Evolutionary conservation across 2,113 vertebrate species (phyloP), one percentile per base, ranked within the genome.

Genomic region (Clarias batrachus): DNA sequence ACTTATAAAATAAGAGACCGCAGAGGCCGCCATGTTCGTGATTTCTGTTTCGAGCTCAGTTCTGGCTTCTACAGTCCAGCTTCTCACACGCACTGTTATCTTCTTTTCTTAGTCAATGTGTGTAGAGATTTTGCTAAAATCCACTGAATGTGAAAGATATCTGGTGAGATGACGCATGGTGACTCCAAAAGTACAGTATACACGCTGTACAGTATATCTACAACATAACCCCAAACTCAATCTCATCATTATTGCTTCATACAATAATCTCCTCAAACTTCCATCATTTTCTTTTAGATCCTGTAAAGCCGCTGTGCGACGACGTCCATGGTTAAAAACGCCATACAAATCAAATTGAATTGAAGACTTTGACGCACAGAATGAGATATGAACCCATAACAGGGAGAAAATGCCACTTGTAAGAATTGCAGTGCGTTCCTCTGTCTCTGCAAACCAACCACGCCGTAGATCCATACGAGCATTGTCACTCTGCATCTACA

Each of bases 1-100:
- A 83, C 81, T 66, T 56, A 85, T 71, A 81, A 27, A 84, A 57
- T 19, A 41, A 56, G 41, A 63, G 37, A 87, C 89, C 86, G 62
- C 23, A 66, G 10, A 59, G 19, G 37, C 19, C 4, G 23, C 10
- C 21, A 21, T 13, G 8, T 14, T 25, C 60, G 56, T 74, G 21
- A 59, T 66, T 71, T 33, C 68, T 74, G 17, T 74, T 74, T 71
- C 54, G 70, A 41, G 57, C 62, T n/a, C 17, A 33, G 33, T 70
- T 70, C 63, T 82, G 52, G 23, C 23, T 65, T 12, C 10, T n/a
- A 65, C 25, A 0, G 11, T 65, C 25, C 25, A n/a, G n/a, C 3
- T 66, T 10, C 14, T 27, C 11, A 70, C 33, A 9, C 25, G 41
- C 13, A 3, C 33, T 37, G 0, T 8, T 33, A 73, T 73, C 52